A percentile compares a stretch with the other conserved stretches of the same genome.
Evolutionary conservation across 2,797 vertebrate species (phyloP).

Genomic region (Trichosurus vulpecula): DNA sequence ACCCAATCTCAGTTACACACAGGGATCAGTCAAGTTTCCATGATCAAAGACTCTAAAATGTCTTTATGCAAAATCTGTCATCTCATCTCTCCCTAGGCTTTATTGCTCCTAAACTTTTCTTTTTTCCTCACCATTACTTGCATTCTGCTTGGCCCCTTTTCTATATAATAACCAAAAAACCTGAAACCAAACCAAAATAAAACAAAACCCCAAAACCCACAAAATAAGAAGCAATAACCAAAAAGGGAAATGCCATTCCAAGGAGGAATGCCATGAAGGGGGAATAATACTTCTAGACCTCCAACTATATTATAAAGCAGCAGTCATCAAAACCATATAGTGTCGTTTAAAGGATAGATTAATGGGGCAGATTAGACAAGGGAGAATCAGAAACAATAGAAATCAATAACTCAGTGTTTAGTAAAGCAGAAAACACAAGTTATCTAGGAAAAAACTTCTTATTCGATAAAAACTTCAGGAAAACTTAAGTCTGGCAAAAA

Average conservation of each 20-base stretch:
- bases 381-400: not conserved
- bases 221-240: not conserved
- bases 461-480: not conserved
- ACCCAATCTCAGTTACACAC: not conserved
- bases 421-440: not conserved
- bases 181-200: not conserved
- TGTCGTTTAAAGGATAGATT: not conserved
- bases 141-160: not conserved
- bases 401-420: not conserved
- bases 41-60: not conserved
- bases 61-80: not conserved
- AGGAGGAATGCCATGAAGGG: too few species aligned
- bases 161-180: not conserved
- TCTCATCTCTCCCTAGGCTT: not conserved
- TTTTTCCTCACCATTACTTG: not conserved
- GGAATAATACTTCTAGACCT: not conserved
- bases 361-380: not conserved
- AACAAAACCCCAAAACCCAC: not conserved
- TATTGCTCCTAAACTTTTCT: not conserved
- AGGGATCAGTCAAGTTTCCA: not conserved
- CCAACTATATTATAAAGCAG: not conserved
- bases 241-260: not conserved
- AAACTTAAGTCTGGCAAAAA: not conserved
- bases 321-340: not conserved
- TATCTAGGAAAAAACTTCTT: not conserved